Conservation (phyloP, 2,888 invertebrate genomes). For the Dasypogon diadema region DNA sequence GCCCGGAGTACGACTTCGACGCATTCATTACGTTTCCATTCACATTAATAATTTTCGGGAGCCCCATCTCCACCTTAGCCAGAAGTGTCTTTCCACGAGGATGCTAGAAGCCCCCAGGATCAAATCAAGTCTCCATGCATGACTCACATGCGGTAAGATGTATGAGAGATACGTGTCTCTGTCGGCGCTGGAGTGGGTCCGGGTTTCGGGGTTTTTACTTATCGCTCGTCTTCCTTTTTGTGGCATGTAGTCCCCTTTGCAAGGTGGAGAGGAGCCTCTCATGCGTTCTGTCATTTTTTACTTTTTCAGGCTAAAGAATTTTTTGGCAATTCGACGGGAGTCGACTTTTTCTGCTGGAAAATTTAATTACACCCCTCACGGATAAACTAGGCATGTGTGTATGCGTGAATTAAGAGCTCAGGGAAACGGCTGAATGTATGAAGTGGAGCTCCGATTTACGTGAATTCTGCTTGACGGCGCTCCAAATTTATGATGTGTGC, state of each 20-base stretch:
- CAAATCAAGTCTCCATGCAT: slow-evolving; percentile 55
- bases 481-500: slow-evolving; percentile 59
- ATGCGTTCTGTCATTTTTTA: slow-evolving; percentile 42
- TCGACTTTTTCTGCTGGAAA: slow-evolving; percentile 52
- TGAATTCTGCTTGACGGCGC: slow-evolving; percentile 21
- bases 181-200: slow-evolving; percentile 20
- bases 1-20: slow-evolving; percentile 51
- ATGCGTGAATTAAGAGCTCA: slow-evolving; percentile 32
- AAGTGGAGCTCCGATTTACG: neutral
- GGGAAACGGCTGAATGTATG: neutral
- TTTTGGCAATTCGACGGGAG: slow-evolving; percentile 47
- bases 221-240: slow-evolving; percentile 17
- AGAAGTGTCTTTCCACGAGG: slow-evolving; percentile 30
- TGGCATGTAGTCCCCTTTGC: neutral
- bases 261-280: neutral
- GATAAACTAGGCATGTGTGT: slow-evolving; percentile 43
- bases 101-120: slow-evolving; percentile 42
- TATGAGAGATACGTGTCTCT: slow-evolving; percentile 52
- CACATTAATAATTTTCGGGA: slow-evolving; percentile 54
- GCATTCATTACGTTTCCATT: slow-evolving; percentile 57
- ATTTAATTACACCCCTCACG: slow-evolving; percentile 52
- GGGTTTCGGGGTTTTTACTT: slow-evolving; percentile 10
- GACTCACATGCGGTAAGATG: slow-evolving; percentile 54
- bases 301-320: slow-evolving; percentile 20
- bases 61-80: slow-evolving; percentile 46